Conservation (phyloP, 2,113 vertebrate species). For the Gnathonemus echidnorhynchus region DNA sequence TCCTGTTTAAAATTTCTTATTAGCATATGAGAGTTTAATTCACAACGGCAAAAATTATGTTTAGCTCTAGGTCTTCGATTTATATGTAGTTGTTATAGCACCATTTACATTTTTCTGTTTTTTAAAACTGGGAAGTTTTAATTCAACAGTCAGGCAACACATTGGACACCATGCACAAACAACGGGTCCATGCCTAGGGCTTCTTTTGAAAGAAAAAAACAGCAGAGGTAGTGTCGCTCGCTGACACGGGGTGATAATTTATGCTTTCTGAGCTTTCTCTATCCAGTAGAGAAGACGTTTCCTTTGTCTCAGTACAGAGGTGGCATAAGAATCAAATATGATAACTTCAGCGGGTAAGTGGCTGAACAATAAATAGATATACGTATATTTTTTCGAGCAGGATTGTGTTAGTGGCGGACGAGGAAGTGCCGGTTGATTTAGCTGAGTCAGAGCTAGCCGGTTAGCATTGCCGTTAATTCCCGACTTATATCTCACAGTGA, state of each 20-base stretch:
- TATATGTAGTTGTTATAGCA: neutral
- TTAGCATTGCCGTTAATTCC: neutral
- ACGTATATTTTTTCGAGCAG: neutral
- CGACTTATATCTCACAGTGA: neutral
- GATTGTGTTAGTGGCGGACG: neutral
- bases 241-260: neutral
- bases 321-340: conserved; percentile 43
- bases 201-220: conserved; percentile 18
- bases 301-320: neutral
- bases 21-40: neutral
- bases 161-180: neutral
- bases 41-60: neutral
- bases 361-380: neutral
- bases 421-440: conserved; percentile 54
- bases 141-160: neutral
- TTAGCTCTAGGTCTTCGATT: neutral
- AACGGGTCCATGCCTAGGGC: conserved; percentile 15
- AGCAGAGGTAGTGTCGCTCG: neutral
- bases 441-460: conserved; percentile 61
- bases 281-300: neutral
- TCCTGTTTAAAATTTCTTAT: neutral
- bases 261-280: neutral
- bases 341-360: conserved; percentile 68
- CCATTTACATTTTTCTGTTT: neutral
- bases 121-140: neutral